Base-by-base conservation (phyloP, 2,888 invertebrate genomes). In the Frankliniella fusca region DNA sequence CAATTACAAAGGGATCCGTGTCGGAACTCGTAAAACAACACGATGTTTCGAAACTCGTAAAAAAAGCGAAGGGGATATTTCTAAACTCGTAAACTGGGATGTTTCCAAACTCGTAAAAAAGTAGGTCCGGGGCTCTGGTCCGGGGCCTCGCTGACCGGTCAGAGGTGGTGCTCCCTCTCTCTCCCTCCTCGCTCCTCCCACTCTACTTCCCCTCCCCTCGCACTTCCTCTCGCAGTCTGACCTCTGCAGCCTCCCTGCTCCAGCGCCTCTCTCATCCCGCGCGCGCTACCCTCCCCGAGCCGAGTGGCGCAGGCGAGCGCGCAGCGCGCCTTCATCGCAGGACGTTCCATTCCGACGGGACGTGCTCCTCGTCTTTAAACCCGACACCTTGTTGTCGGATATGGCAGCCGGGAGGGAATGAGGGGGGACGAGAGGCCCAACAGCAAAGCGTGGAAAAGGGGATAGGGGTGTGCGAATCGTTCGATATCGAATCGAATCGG, bases 51-150 rank as follows among this genome's bases (percentile, higher is more conserved):
- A 76, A 76, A 76, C 70, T 76, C 70, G 70, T 76, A 76, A 76
- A 76, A 76, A 76, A 76, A 76, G 70, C 70, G 70, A 27, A 76
- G 70, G 70, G 70, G 70, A 76, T 76, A 76, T 76, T 76, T 76
- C 70, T 76, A 76, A 76, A 76, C 70, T 76, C 70, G 70, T 76
- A 76, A 76, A 76, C 70, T 76, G 70, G 70, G 70, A 76, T 76
- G 70, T 76, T 76, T 76, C 70, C 70, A 76, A 76, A 76, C 70
- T 76, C 70, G 70, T 76, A 76, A 76, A 76, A 76, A 76, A 76
- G 70, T 76, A 76, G 70, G 70, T 76, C 70, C 70, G 70, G 70
- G 70, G 23, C 12, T 76, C 38, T n/a, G 70, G 70, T 23, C 70
- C 70, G 70, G 70, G 70, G 70, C 70, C 38, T 23, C 70, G 70